Evolutionary conservation across 2,113 vertebrate species (phyloP), one percentile per base, ranked within the genome.

Genomic region (Podarcis muralis): DNA sequence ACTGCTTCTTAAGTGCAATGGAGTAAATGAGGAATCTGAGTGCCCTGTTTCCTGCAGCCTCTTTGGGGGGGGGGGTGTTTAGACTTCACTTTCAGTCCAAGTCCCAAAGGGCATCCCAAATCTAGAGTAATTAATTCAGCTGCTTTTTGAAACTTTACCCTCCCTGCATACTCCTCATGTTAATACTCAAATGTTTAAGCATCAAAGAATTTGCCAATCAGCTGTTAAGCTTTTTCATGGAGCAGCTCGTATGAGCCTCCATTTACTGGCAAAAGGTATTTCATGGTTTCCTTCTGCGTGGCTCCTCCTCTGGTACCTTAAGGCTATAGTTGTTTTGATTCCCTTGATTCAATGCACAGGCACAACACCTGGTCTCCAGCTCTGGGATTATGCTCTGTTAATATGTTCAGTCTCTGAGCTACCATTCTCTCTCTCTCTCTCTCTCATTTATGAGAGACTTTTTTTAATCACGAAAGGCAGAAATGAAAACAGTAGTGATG

Each of bases 141-240:
- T 90, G 84, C 30, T 92, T 74, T 88, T 5, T 6, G 88, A 62
- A 53, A 71, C 48, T 68, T 88, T 53, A 2, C 1, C 85, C 92
- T 40, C 43, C 16, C 18, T 59, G 9, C 25, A 69, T 53, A 53
- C 16, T 7, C 11, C 30, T 35, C 27, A 30, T 71, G 16, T 48
- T 90, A 32, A 83, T 83, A 81, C 87, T 32, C 57, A 87, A 37
- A 40, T 89, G 53, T 66, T 88, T 87, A 69, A 93, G 90, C 85
- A 71, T 78, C 65, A 83, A 22, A 81, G 88, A 87, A 75, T 20
- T 90, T 72, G 18, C n/a, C 80, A 80, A 23, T 59, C 75, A 3
- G 1, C 80, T 68, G 76, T 22, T 71, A 68, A 30, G 18, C 48
- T 40, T 74, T 75, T 35, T 23, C 18, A 32, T 81, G 48, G 25